These are phyloP conservation scores for Xyliphius kryptos DNA, from an alignment of 2,113 vertebrate species.

Conservation along the genomic window DNA sequence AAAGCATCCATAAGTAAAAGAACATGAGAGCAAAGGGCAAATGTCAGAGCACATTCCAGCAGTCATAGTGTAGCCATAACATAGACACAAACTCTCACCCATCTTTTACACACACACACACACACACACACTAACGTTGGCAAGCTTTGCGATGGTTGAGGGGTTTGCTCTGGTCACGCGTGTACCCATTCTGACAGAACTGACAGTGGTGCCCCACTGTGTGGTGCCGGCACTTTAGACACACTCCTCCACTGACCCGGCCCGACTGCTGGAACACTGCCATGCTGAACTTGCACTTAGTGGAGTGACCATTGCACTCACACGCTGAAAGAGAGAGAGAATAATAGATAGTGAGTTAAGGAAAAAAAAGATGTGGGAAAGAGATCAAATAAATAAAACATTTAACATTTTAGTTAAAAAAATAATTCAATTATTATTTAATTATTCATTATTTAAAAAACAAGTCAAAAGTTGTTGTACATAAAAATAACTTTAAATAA, in stretches of 20 bases:
- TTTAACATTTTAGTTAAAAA: too few relatives aligned
- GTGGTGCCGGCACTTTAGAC: slow-evolving; percentile 82
- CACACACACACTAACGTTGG: slow-evolving; percentile 67
- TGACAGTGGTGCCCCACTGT: slow-evolving; percentile 82
- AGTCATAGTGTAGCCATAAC: slow-evolving; percentile 53
- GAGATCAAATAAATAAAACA: too few relatives aligned
- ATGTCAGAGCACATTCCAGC: slow-evolving; percentile 52
- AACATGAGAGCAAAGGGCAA: slow-evolving; percentile 60
- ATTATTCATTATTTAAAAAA: too few relatives aligned
- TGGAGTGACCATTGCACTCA: slow-evolving; percentile 78
- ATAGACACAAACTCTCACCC: slow-evolving; percentile 50
- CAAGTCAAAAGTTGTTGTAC: too few relatives aligned
- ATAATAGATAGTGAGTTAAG: neutral
- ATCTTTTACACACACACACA: slow-evolving; percentile 27
- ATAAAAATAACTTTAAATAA: too few relatives aligned
- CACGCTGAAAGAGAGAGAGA: slow-evolving; percentile 61
- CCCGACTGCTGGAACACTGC: slow-evolving; percentile 81
- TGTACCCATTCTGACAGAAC: slow-evolving; percentile 80
- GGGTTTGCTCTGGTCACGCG: slow-evolving; percentile 69
- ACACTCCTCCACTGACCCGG: slow-evolving; percentile 76
- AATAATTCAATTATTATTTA: too few relatives aligned
- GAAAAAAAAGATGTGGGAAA: too few relatives aligned
- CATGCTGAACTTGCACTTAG: slow-evolving; percentile 81
- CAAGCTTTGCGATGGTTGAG: slow-evolving; percentile 75
- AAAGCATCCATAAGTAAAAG: slow-evolving; percentile 40